These are phyloP conservation scores for Conus ventricosus DNA, from an alignment of 1,140 invertebrate species.

Conservation along the genomic window DNA sequence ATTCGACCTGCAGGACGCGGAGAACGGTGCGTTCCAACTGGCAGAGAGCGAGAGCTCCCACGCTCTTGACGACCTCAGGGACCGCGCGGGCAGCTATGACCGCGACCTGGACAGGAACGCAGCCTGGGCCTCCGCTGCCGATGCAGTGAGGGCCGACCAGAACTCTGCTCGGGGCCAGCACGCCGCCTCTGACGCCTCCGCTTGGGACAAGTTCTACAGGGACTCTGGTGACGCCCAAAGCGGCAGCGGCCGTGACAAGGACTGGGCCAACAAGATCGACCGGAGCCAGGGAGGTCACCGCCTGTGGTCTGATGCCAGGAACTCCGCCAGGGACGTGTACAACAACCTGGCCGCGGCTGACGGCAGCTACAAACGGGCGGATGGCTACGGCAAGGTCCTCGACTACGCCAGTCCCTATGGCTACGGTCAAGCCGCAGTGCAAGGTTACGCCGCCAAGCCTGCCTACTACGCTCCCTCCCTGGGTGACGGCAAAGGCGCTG, in stretches of 20 bases:
- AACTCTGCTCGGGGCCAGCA: conserved; percentile 23
- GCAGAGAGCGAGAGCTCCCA: background rate
- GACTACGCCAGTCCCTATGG: background rate
- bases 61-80: conserved; percentile 9
- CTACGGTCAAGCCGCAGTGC: conserved; percentile 33
- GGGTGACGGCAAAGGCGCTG: background rate
- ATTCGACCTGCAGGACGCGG: conserved; percentile 1
- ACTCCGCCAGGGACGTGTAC: conserved; percentile 37
- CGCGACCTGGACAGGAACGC: conserved; percentile 25
- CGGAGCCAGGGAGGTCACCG: conserved; percentile 29
- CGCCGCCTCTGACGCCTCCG: conserved; percentile 26
- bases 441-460: conserved; percentile 30
- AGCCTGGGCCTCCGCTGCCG: conserved; percentile 29
- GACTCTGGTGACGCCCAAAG: background rate
- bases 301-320: conserved; percentile 30
- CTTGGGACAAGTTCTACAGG: conserved; percentile 37
- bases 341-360: conserved; percentile 35
- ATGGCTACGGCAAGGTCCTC: background rate
- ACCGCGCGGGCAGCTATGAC: conserved; percentile 17
- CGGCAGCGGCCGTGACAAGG: conserved; percentile 37
- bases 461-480: background rate
- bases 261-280: conserved; percentile 39
- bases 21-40: background rate
- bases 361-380: conserved; percentile 25
- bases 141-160: conserved; percentile 30